These are phyloP conservation scores for Metallyticus violacea DNA, from an alignment of 2,888 invertebrate species.

Conservation along the genomic window DNA sequence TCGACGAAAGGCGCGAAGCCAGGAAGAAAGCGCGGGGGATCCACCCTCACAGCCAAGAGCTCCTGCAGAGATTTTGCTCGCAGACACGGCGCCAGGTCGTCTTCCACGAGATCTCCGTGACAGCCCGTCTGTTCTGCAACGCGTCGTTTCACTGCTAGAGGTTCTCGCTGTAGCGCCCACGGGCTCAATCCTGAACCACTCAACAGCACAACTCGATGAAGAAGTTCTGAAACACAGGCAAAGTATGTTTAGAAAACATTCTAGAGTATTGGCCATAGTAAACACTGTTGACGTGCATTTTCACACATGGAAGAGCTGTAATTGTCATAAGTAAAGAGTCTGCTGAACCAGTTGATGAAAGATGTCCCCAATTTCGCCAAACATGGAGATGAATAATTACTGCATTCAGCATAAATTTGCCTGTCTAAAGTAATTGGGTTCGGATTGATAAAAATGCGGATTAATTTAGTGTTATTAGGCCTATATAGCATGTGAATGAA, in stretches of 20 bases:
- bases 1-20: constrained; percentile 95
- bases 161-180: constrained; percentile 87
- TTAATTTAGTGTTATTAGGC: too few species aligned
- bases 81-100: constrained; percentile 82
- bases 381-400: too few species aligned
- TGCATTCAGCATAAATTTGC: too few species aligned
- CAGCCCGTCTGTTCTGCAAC: constrained; percentile 83
- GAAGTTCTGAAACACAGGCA: constrained; percentile 67
- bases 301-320: too few species aligned
- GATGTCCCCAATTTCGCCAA: too few species aligned
- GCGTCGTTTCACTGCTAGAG: constrained; percentile 72
- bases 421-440: too few species aligned
- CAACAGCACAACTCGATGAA: constrained; percentile 81
- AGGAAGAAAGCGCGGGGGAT: constrained; percentile 78
- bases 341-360: too few species aligned
- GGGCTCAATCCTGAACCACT: constrained; percentile 89
- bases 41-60: constrained; percentile 69
- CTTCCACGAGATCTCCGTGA: constrained; percentile 75
- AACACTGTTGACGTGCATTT: too few species aligned
- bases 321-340: too few species aligned
- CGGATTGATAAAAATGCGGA: too few species aligned
- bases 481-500: too few species aligned
- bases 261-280: too few species aligned
- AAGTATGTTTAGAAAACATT: constrained; percentile 25
- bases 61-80: constrained; percentile 73